phyloP scores from a whole-genome alignment of 53 echinoderm and acorn worm genomes.

The Patiria pectinifera region DNA sequence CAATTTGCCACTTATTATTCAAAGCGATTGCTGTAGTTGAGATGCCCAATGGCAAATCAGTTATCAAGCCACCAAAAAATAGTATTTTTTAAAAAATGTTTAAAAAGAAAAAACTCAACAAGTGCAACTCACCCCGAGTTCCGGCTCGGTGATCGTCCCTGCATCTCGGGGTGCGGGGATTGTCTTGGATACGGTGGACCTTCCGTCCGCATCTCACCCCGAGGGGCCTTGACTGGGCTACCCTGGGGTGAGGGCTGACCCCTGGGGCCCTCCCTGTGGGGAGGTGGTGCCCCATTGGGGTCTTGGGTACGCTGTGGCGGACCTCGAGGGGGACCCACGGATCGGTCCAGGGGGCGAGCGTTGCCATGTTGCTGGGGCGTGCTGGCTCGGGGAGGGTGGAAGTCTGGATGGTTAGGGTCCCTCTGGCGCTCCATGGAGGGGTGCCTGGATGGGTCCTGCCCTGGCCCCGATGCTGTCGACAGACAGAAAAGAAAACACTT shows the following conservation, averaged over 20 bases:
- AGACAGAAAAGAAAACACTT: background rate
- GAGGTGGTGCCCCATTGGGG: conserved; percentile 47
- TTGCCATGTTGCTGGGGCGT: conserved; percentile 28
- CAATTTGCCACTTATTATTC: background rate
- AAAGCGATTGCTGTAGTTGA: background rate
- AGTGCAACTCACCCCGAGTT: conserved; percentile 20
- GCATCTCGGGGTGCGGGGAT: conserved; percentile 6
- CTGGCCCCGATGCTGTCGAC: conserved; percentile 34
- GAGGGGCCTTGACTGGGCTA: conserved; percentile 46
- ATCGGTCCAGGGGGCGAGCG: conserved; percentile 23
- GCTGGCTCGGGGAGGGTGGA: conserved; percentile 35
- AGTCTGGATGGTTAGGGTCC: conserved; percentile 39
- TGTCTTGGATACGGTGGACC: conserved; percentile 43
- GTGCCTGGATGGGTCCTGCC: conserved; percentile 30
- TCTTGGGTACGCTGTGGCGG: conserved; percentile 34
- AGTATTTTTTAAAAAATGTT: background rate
- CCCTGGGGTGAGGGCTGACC: conserved; percentile 46
- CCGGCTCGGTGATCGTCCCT: conserved; percentile 39
- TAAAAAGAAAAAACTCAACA: background rate
- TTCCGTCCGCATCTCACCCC: conserved; percentile 44
- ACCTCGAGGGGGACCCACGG: background rate
- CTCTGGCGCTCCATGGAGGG: conserved; percentile 32
- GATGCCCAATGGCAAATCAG: background rate
- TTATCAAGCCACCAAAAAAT: no score
- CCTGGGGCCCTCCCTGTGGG: conserved; percentile 42